phyloP scores from a whole-genome alignment of 2,797 vertebrate genomes.

The Fringilla coelebs region DNA sequence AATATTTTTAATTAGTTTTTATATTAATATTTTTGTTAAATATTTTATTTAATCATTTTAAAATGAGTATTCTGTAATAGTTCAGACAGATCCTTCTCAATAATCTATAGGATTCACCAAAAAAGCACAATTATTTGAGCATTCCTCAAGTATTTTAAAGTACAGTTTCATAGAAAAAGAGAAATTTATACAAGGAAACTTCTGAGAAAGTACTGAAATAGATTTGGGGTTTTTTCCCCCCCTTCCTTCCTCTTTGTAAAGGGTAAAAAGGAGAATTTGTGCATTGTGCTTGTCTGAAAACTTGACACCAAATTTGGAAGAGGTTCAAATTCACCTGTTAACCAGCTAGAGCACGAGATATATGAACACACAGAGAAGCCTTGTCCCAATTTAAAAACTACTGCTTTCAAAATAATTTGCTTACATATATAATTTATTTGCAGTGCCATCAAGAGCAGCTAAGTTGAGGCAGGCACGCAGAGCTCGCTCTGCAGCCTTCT shows the following conservation, averaged over 20 bases:
- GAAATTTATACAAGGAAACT: not conserved
- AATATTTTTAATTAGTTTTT: not conserved
- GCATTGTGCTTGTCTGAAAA: not conserved
- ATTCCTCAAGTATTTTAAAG: not conserved
- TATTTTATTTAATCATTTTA: not conserved
- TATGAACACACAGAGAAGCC: not conserved
- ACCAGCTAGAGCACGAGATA: not conserved
- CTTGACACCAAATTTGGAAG: not conserved
- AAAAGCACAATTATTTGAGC: not conserved
- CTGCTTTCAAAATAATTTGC: conserved; percentile 13
- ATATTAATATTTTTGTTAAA: not conserved
- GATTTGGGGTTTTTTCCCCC: not conserved
- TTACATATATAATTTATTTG: conserved; percentile 5
- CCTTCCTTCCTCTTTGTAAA: conserved; percentile 35
- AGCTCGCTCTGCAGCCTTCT: not conserved
- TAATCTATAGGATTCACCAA: not conserved
- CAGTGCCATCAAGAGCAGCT: not conserved
- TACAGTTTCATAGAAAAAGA: not conserved
- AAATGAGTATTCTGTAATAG: not conserved
- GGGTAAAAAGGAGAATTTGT: not conserved
- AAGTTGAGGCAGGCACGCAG: not conserved
- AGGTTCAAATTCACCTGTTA: not conserved
- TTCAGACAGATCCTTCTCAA: not conserved
- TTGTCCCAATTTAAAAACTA: not conserved
- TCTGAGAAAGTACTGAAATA: conserved; percentile 39